These are phyloP conservation scores for Chydorus sphaericus DNA, from an alignment of 2,888 invertebrate species.

Conservation along the genomic window DNA sequence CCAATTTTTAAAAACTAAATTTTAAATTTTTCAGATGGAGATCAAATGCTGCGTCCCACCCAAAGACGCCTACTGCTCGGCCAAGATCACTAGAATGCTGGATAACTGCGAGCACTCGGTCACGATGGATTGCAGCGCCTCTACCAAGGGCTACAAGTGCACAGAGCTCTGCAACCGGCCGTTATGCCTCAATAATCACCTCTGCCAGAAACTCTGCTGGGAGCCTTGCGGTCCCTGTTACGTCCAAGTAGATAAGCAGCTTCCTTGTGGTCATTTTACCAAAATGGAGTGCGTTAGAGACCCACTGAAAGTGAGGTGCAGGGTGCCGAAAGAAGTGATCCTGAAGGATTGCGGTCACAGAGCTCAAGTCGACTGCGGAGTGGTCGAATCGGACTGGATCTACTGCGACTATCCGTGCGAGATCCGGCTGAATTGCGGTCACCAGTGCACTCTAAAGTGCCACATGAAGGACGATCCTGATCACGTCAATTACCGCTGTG, in stretches of 20 bases:
- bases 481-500: constrained; percentile 26
- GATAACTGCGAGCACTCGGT: constrained; percentile 11
- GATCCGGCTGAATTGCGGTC: constrained; percentile 13
- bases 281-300: constrained; percentile 19
- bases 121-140: neutral
- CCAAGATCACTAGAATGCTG: constrained; percentile 12
- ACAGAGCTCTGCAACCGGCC: constrained; percentile 15
- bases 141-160: constrained; percentile 14
- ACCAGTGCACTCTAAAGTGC: constrained; percentile 9
- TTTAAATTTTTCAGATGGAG: neutral
- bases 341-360: constrained; percentile 37
- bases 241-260: constrained; percentile 11
- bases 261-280: constrained; percentile 21
- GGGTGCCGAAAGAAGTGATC: constrained; percentile 19
- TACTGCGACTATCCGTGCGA: constrained; percentile 17
- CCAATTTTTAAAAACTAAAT: neutral
- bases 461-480: constrained; percentile 11
- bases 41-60: constrained; percentile 14
- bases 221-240: constrained; percentile 22
- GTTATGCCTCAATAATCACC: constrained; percentile 14
- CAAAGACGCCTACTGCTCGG: constrained; percentile 10
- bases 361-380: constrained; percentile 32
- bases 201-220: constrained; percentile 21
- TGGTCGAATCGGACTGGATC: constrained; percentile 15
- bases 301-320: constrained; percentile 28